These are phyloP conservation scores for Seriola quinqueradiata DNA, from an alignment of 2,113 vertebrate species.

Conservation along the genomic window DNA sequence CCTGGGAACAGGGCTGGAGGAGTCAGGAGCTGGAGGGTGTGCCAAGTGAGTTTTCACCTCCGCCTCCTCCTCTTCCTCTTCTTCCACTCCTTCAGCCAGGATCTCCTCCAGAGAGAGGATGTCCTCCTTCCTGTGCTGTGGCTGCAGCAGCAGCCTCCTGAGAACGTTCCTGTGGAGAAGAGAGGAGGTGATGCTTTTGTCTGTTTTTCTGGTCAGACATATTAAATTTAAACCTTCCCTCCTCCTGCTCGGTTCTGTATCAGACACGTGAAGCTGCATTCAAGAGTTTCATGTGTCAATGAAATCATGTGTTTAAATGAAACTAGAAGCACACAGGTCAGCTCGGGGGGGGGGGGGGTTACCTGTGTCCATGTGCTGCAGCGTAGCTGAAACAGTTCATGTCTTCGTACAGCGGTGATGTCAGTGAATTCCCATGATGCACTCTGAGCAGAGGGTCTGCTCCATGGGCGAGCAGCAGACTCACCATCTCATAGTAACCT, in stretches of 20 bases:
- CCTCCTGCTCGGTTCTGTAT: no score
- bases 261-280: no score
- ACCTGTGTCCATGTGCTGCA: constrained; percentile 96
- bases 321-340: neutral
- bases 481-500: constrained; percentile 96
- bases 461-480: constrained; percentile 88
- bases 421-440: constrained; percentile 88
- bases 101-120: constrained; percentile 97
- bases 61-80: constrained; percentile 43
- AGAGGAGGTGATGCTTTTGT: neutral
- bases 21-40: constrained; percentile 25
- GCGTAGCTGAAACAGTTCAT: constrained; percentile 98
- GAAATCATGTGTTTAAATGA: no score
- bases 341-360: neutral
- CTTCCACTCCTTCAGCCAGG: constrained; percentile 92
- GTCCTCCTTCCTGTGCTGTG: constrained; percentile 87
- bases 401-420: constrained; percentile 89
- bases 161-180: constrained; percentile 88
- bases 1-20: constrained; percentile 77
- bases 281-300: no score
- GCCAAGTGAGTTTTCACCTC: constrained; percentile 31
- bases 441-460: constrained; percentile 92
- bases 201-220: no score
- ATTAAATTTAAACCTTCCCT: neutral
- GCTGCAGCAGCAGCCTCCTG: constrained; percentile 91